These are phyloP conservation scores for Theristicus caerulescens DNA, from an alignment of 2,113 vertebrate species.

Conservation along the genomic window DNA sequence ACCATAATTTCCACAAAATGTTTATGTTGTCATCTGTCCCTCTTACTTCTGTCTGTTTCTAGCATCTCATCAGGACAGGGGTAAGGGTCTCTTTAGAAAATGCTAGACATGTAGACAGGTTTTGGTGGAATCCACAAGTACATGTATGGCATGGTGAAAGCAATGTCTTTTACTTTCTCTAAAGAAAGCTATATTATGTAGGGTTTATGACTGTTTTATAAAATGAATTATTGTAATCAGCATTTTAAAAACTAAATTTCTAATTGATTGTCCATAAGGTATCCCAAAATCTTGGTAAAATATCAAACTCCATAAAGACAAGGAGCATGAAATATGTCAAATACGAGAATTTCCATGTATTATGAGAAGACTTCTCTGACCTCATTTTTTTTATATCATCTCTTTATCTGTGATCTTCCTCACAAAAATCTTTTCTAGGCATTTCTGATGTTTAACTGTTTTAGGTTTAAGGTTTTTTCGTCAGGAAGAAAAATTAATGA, in stretches of 20 bases:
- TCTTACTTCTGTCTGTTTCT: not conserved
- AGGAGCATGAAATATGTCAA: not conserved
- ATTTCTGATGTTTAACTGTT: not conserved
- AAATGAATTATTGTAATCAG: not conserved
- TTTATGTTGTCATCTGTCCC: not conserved
- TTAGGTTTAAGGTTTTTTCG: not conserved
- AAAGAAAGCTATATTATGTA: not conserved
- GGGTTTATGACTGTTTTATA: not conserved
- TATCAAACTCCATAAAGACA: not conserved
- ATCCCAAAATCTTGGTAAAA: not conserved
- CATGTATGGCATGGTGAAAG: not conserved
- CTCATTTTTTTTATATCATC: not conserved
- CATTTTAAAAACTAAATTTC: not conserved
- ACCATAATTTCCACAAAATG: not conserved
- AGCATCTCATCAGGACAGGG: not conserved
- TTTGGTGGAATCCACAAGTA: not conserved
- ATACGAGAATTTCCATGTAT: not conserved
- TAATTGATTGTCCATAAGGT: not conserved
- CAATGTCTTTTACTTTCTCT: not conserved
- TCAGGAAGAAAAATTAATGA: not conserved
- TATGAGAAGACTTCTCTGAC: not conserved
- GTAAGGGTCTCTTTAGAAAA: not conserved
- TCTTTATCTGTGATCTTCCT: not conserved
- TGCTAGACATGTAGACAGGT: not conserved
- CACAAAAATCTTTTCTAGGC: not conserved